Conservation (phyloP, 1,140 invertebrate species). For the Drosophila nikananu region DNA sequence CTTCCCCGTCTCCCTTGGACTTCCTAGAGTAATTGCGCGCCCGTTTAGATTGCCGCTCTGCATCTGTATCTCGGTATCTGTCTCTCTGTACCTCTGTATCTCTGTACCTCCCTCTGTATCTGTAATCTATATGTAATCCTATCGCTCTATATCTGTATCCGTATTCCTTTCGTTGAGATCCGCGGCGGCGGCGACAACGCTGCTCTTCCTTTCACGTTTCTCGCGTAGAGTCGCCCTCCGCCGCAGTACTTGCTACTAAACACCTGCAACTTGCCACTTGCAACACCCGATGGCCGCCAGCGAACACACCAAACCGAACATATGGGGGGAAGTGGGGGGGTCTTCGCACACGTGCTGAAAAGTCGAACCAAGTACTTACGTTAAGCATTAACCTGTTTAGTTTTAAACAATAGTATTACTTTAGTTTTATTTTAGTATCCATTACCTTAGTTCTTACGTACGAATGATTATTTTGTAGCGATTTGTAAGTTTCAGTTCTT, state of each 20-base stretch:
- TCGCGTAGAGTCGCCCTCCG: conserved; percentile 57
- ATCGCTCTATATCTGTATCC: conserved; percentile 42
- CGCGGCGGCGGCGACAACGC: conserved; percentile 44
- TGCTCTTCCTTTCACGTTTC: conserved; percentile 48
- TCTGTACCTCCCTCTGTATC: conserved; percentile 17
- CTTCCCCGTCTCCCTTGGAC: conserved; percentile 13
- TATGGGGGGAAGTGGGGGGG: conserved; percentile 4
- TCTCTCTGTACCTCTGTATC: conserved; percentile 15
- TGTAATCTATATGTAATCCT: conserved; percentile 17
- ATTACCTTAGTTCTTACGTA: conserved; percentile 33
- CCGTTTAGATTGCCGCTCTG: conserved; percentile 45
- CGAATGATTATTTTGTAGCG: conserved; percentile 31
- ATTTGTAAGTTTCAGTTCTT: conserved; percentile 12
- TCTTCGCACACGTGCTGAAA: conserved; percentile 3
- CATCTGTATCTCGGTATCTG: conserved; percentile 38
- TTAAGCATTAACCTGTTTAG: conserved; percentile 54
- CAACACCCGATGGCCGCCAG: conserved; percentile 41
- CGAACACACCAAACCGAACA: conserved; percentile 28
- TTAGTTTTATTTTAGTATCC: conserved; percentile 30
- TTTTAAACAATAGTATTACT: conserved; percentile 40
- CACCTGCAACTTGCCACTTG: conserved; percentile 16
- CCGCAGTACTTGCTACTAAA: conserved; percentile 58
- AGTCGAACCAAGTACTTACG: conserved; percentile 33
- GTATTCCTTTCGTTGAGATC: conserved; percentile 32
- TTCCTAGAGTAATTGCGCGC: conserved; percentile 41